These are phyloP conservation scores for Perognathus longimembris DNA, from an alignment of 2,113 vertebrate species.

Conservation along the genomic window DNA sequence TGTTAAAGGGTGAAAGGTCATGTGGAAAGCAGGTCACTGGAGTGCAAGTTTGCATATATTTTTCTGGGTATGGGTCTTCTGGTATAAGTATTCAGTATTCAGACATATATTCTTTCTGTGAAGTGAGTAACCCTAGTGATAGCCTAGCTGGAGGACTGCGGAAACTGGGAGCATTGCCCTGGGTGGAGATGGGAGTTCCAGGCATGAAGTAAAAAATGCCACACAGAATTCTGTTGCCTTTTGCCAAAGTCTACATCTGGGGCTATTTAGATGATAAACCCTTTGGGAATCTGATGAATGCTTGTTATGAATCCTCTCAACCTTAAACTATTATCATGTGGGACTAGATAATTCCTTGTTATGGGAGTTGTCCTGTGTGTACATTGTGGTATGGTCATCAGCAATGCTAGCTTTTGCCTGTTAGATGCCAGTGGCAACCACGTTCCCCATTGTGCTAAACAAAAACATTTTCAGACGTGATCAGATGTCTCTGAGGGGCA, in stretches of 20 bases:
- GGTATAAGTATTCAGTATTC: background rate
- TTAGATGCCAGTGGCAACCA: background rate
- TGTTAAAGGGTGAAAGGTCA: background rate
- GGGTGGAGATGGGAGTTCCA: background rate
- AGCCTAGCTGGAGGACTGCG: background rate
- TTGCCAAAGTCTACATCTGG: background rate
- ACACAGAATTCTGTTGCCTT: background rate
- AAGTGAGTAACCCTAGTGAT: background rate
- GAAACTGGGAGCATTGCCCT: background rate
- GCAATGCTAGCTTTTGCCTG: background rate
- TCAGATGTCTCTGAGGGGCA: background rate
- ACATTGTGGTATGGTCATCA: background rate
- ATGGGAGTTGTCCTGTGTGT: background rate
- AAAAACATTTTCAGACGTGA: slow-evolving; percentile 2
- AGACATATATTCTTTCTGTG: background rate
- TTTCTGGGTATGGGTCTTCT: too few relatives aligned
- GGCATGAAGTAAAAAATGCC: background rate
- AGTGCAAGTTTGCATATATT: background rate
- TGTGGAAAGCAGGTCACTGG: background rate
- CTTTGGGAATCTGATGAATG: background rate
- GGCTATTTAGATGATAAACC: background rate
- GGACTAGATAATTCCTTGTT: background rate
- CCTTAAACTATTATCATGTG: background rate
- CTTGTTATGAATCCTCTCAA: background rate
- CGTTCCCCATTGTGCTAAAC: background rate